Base-by-base conservation (phyloP, 1,140 invertebrate species). In the Maniola jurtina region DNA sequence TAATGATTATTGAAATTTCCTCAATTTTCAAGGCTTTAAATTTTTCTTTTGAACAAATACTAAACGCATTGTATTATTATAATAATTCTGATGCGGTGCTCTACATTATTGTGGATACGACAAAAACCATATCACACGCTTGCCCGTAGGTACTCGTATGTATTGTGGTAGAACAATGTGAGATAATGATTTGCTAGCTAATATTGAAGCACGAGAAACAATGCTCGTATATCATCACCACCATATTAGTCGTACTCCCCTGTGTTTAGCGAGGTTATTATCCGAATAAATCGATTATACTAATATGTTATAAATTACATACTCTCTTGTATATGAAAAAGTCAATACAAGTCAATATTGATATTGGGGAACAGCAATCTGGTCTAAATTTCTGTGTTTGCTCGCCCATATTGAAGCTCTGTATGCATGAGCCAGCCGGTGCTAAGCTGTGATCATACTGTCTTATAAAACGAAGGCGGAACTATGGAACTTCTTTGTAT, bases 381-480 rank as follows among this genome's bases (percentile, higher is more conserved):
- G 75, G 74, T 77, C 80, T 76, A 79, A 81, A 87, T 83, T 81
- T 81, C 74, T 72, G 56, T 84, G 77, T 86, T 86, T 80, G 74
- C 73, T 66, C 65, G 58, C 68, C 71, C 78, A 81, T 80, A 84
- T 83, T 78, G 74, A 66, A 62, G 61, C 72, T 72, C 57, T 78
- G 66, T 79, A 79, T 83, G 78, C 83, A 81, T 78, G 76, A 75
- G 67, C 72, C 65, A 70, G 64, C 72, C 57, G 66, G 54, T 14
- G 47, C 74, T 72, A 76, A 71, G 75, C 72, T 68, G 64, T 62
- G 76, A 55, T 54, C 68, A 74, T 71, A 79, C 62, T 74, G 68
- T 63, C 61, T 62, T 68, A 63, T 66, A 60, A 61, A 52, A 52
- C 15, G 48, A 16, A 52, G 48, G 48, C 48, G 10, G 45, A 25